phyloP scores from a whole-genome alignment of 2,888 invertebrate genomes.

The Chrysotoxum bicinctum region DNA sequence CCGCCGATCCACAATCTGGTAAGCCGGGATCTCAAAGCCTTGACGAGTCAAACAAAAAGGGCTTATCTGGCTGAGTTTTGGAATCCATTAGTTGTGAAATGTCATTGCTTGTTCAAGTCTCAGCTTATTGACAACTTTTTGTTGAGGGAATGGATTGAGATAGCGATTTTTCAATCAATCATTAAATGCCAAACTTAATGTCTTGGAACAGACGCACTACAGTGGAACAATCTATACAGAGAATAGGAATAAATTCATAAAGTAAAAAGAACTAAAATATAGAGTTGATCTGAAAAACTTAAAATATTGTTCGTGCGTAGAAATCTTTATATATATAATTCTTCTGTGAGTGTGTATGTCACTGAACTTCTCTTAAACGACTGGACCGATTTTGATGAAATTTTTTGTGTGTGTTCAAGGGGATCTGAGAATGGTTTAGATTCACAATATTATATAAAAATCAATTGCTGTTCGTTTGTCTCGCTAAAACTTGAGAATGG shows the following conservation, averaged over 20 bases:
- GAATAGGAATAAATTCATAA: not conserved
- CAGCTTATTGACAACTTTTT: constrained; percentile 39
- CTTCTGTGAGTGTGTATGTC: too few relatives aligned
- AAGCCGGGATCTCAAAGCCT: not conserved
- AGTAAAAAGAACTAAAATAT: not conserved
- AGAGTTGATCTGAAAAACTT: too few relatives aligned
- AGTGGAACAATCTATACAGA: not conserved
- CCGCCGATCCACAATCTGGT: not conserved
- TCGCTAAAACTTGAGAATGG: too few relatives aligned
- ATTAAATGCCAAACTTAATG: not conserved
- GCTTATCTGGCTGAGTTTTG: constrained; percentile 13
- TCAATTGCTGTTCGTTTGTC: too few relatives aligned
- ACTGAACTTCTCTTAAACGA: too few relatives aligned
- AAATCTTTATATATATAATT: too few relatives aligned
- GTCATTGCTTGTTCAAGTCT: constrained; percentile 24
- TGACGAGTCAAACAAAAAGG: not conserved
- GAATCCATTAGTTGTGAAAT: constrained; percentile 36
- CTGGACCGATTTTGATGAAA: too few relatives aligned
- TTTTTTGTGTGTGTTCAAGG: too few relatives aligned
- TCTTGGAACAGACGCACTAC: not conserved
- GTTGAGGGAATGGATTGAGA: not conserved
- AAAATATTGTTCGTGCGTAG: too few relatives aligned
- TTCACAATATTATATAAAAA: too few relatives aligned
- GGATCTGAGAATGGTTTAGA: too few relatives aligned
- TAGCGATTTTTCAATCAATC: constrained; percentile 17